These are phyloP conservation scores for Porites lutea DNA, from an alignment of 64 coral and sea anemone species.

Conservation along the genomic window DNA sequence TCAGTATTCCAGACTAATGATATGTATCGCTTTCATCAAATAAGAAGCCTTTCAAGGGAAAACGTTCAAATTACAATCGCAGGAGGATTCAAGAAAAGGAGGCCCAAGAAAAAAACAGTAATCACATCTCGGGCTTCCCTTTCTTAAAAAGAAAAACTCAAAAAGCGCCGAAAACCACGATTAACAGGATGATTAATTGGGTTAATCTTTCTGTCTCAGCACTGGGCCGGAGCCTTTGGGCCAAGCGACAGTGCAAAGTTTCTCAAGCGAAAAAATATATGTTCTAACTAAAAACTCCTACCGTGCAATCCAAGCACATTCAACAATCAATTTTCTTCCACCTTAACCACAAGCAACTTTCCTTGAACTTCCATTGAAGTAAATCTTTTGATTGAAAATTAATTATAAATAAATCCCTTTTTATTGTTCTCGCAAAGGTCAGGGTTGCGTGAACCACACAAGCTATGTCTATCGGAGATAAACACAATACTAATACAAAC, in stretches of 20 bases:
- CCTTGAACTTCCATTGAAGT: neutral
- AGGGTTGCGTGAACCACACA: constrained; percentile 5
- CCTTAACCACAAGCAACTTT: neutral
- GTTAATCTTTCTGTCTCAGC: neutral
- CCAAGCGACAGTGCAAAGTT: neutral
- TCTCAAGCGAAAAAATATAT: constrained; percentile 17
- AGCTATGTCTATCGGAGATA: neutral
- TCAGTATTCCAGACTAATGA: too few relatives aligned
- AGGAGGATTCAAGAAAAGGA: too few relatives aligned
- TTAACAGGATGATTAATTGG: constrained; percentile 3
- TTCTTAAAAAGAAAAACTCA: neutral
- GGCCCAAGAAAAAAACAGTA: too few relatives aligned
- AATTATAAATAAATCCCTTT: constrained; percentile 4
- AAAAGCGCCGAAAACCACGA: neutral
- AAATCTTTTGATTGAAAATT: neutral
- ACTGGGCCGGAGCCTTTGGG: neutral
- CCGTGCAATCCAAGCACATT: neutral
- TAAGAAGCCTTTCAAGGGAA: too few relatives aligned
- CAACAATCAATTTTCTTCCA: neutral
- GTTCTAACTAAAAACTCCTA: neutral
- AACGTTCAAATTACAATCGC: too few relatives aligned
- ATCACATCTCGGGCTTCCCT: too few relatives aligned
- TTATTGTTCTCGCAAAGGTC: constrained; percentile 13
- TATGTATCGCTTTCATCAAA: too few relatives aligned
- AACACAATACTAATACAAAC: too few relatives aligned